These are phyloP conservation scores for Drosophila tropicalis DNA, from an alignment of 1,140 invertebrate species.

Conservation along the genomic window DNA sequence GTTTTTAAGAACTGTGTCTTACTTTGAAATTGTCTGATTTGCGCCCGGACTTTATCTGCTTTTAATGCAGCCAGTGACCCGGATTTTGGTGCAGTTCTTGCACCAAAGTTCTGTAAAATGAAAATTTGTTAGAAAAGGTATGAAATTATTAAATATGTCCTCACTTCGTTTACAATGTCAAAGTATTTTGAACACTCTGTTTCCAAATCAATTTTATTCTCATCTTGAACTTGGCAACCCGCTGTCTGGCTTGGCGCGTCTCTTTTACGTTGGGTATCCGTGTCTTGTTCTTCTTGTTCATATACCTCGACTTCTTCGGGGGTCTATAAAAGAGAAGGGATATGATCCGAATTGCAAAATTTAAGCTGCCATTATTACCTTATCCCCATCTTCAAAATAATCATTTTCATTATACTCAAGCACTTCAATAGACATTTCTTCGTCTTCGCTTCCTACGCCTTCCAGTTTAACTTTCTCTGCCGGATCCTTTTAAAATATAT, in stretches of 20 bases:
- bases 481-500: background rate
- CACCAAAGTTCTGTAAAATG: slow-evolving; percentile 17
- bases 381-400: background rate
- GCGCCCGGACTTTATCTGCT: slow-evolving; percentile 38
- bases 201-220: background rate
- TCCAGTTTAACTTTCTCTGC: background rate
- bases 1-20: slow-evolving; percentile 43
- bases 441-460: background rate
- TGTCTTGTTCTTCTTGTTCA: background rate
- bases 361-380: background rate
- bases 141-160: background rate
- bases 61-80: slow-evolving; percentile 27
- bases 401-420: slow-evolving; percentile 5
- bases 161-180: slow-evolving; percentile 14
- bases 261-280: background rate
- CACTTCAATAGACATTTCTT: slow-evolving; percentile 13
- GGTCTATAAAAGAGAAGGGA: background rate
- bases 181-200: slow-evolving; percentile 16
- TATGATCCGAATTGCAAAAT: background rate
- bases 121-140: background rate
- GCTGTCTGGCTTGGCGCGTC: background rate
- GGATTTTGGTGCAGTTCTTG: slow-evolving; percentile 22
- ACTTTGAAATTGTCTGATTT: slow-evolving; percentile 43
- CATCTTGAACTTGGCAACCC: background rate
- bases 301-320: background rate